Evolutionary conservation across 2,888 invertebrate genomes (phyloP), one percentile per base, ranked within the genome.

Genomic region (Eupsilia transversa): DNA sequence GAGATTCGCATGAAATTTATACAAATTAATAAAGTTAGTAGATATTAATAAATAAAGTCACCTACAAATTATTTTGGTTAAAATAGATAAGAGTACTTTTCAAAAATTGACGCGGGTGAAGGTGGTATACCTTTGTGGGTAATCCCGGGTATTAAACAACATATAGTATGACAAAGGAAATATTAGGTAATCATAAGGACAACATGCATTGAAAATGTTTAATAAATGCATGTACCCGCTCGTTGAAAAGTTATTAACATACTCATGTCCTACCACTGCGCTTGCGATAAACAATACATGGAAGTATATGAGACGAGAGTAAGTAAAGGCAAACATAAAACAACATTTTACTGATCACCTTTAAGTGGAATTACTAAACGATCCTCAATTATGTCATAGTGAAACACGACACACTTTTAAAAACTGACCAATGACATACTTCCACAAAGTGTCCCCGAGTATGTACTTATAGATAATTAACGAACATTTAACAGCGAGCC

Each of bases 391-490:
- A 74, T 35, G 80, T 59, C 66, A 41, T 70, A 38, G 49, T 74
- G 64, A 74, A 83, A 69, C 56, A 49, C 27, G 52, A 78, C 57
- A 68, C 74, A 69, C 38, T 72, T 78, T 82, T 65, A 43, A 76
- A 83, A 71, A 72, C 66, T 70, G 64, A 59, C 72, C 38, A n/a
- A 72, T 73, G 80, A 70, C 76, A 59, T 33, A 69, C 57, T n/a
- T n/a, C n/a, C n/a, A 67, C 72, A 77, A 74, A 80, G 63, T 76
- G 80, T 74, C 56, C 60, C 81, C 38, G 71, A 85, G 66, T 74
- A 71, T 64, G 35, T 80, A 72, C 78, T 79, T 74, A 70, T 30
- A 61, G 74, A 70, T 87, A 83, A 86, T 86, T 77, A 84, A 78
- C 61, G 75, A 61, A 57, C 67, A 76, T 72, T 87, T 82, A 83